Conservation (phyloP, 1,140 invertebrate species). For the Thereuonema tuberculata region DNA sequence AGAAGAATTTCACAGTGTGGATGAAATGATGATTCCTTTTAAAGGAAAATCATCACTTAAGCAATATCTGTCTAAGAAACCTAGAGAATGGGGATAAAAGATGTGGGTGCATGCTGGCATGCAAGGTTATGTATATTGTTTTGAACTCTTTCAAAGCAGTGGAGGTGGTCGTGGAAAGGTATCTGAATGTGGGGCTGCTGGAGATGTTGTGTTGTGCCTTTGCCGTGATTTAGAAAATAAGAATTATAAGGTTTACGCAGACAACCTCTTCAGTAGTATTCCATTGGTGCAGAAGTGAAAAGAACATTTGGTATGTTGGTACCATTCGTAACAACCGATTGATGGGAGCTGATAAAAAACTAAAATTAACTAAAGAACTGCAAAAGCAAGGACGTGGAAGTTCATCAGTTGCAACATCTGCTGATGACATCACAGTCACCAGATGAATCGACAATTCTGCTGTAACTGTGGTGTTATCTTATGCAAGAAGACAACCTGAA, state of each 20-base stretch:
- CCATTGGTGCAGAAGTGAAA: background rate
- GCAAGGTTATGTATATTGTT: background rate
- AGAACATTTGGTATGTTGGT: too few relatives aligned
- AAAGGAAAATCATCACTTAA: background rate
- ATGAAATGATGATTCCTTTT: background rate
- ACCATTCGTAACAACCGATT: background rate
- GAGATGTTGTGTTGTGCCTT: background rate
- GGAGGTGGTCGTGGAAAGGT: background rate
- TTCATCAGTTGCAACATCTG: background rate
- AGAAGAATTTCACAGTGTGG: background rate
- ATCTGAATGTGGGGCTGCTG: background rate
- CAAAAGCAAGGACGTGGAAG: background rate
- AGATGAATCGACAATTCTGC: background rate
- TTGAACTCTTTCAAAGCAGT: background rate
- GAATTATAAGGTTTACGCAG: background rate
- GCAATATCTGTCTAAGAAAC: background rate
- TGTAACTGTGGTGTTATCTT: background rate
- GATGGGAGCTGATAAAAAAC: background rate
- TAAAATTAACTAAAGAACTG: background rate
- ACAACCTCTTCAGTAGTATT: background rate
- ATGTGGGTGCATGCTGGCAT: background rate
- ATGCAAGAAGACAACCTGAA: background rate
- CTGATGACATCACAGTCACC: background rate
- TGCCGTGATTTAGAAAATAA: background rate
- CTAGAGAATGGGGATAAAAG: background rate